Base-by-base conservation (phyloP, 2,888 invertebrate genomes). In the Gerris lacustris region DNA sequence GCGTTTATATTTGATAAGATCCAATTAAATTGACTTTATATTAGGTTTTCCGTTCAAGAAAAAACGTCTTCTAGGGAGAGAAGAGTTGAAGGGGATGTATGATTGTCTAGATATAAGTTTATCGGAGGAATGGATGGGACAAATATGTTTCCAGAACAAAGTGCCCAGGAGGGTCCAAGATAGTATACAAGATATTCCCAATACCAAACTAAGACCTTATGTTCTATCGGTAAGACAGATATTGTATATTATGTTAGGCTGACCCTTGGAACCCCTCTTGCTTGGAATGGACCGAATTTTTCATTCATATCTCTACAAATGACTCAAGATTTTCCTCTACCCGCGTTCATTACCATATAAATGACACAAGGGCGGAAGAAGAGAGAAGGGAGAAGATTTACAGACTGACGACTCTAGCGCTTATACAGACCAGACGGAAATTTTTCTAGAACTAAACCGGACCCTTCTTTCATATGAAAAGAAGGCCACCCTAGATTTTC, bases 261-360 rank as follows among this genome's bases (percentile, higher is more conserved):
- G 11, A 55, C 55, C 55, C 55, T 55, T 55, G 15, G 9, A 11
- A 11, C 15, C 55, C 15, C 15, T 11, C 15, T 11, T 55, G 9
- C 15, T 55, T 11, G 15, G 55, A 15, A 55, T 11, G 15, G 15
- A 55, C 71, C 69, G 70, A 76, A 77, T 76, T 77, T 76, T 77
- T 77, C 76, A 77, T 76, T 77, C 76, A 76, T 77, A 77, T 77
- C 76, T 76, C 74, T 71, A 55, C 55, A 75, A 76, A 77, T 76
- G 76, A 76, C 76, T 72, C 44, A 66, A 72, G 67, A 67, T 71
- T 68, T 69, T 45, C 69, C 15, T 15, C 63, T 11, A 44, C 69
- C 63, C 44, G 6, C 44, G 55, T 55, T 55, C 15, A 55, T 55
- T 55, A 11, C 55, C 55, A 55, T 55, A 55, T 55, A 55, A 55